Base-by-base conservation (phyloP, 2,797 vertebrate genomes). In the Crypturellus tataupa region DNA sequence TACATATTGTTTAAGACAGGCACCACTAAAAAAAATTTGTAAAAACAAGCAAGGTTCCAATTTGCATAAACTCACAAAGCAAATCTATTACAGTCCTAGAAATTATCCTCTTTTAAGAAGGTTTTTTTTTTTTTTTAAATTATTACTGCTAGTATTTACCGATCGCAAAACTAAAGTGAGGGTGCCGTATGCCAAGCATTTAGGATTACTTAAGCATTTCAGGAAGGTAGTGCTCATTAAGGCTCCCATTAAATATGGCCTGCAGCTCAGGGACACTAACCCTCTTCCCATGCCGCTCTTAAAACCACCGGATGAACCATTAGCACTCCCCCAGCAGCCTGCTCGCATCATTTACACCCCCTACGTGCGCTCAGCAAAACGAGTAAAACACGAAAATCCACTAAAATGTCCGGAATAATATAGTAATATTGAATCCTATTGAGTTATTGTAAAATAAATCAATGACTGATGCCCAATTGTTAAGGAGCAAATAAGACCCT, bases 371-470 rank as follows among this genome's bases (percentile, higher is more conserved):
- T 31, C 73, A 97, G 95, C 81, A 97, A 96, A 97, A 96, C 8
- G 42, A 51, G 81, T 95, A 93, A 92, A 95, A 42, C 47, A 95
- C 91, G 80, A 91, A 97, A 97, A 96, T 40, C 81, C 94, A 91
- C 73, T 31, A 91, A 93, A 96, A 95, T n/a, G 82, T 89, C 95
- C 69, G 92, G 91, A 72, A 85, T 51, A 93, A 91, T 59, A 95
- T 72, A 91, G 94, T 92, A 97, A 93, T 87, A 95, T 69, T 90
- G 96, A 97, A 89, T 68, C 94, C 89, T 81, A 95, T 4, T 92
- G 97, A 97, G 94, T 97, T 97, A 97, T 62, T 96, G 95, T 85
- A 96, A 97, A 97, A 98, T 97, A 97, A 97, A 98, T 97, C 97
- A 98, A 85, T 83, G 91, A 89, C 92, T 98, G 96, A 97, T 80